Base-by-base conservation (phyloP, 2,797 vertebrate genomes). In the Ficedula albicollis region DNA sequence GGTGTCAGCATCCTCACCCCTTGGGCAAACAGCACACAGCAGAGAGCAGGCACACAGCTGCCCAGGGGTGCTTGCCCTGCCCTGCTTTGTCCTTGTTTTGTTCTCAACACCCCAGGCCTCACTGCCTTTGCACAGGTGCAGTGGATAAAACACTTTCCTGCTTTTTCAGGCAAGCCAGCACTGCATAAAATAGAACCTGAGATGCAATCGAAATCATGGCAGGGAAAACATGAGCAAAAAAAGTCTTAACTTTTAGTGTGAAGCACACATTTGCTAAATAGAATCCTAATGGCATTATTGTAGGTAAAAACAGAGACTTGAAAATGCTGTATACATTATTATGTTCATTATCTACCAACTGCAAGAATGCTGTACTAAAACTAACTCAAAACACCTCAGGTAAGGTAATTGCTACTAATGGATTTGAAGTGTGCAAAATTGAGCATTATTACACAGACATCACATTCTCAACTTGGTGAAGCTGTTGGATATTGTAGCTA, bases 371-470 rank as follows among this genome's bases (percentile, higher is more conserved):
- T 92, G 96, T 97, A 97, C 98, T 98, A 98, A 98, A 98, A 98
- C 98, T 98, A 98, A 98, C 98, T 98, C 98, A 98, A 98, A 98
- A 98, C 98, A 98, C 98, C 98, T 98, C 98, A 96, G 98, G 97
- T 97, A 98, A 98, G 98, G 98, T 98, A 98, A 98, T 98, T 98
- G 98, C 98, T 97, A 98, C 98, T 98, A 98, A 98, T 98, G 98
- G 98, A 98, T 98, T 89, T 98, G 98, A 98, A 98, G 98, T 98
- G 98, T 98, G 97, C 81, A 97, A 98, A 98, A 98, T 98, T 98
- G 98, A 98, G 97, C 96, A 27, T 98, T 98, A 98, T 98, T 98
- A 98, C 97, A 96, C 97, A 90, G 97, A 95, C 97, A 98, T 96
- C 98, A 92, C 97, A 95, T 93, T 91, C 96, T 96, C 96, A 66